Base-by-base conservation (phyloP, 2,797 vertebrate species). In the Bradypus variegatus region DNA sequence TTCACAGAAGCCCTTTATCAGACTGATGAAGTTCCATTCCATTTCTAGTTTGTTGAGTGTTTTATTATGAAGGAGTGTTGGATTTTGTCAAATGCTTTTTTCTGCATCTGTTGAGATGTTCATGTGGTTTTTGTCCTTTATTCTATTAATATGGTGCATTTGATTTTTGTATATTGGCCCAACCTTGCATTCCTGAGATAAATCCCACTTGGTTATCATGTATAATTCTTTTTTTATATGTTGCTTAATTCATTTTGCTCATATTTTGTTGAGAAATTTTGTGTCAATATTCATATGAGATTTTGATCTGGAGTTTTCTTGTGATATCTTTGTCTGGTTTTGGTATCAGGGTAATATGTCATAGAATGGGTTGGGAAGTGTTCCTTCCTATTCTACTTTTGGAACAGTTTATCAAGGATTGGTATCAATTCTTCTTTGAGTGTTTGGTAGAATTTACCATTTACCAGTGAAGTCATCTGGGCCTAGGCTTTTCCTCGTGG, bases 231-330 rank as follows among this genome's bases (percentile, higher is more conserved):
- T 86, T 53, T 45, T 45, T 45, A 45, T 73, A 58, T 62, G 45
- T 85, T 91, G 27, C 81, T 87, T 29, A 75, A 86, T 89, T 91
- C 62, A 77, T 70, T 87, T 92, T 91, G 53, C 64, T 90, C 62
- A 25, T 45, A 82, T 85, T 95, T 92, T 91, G 45, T 86, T 82
- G 70, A 94, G 81, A 31, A 73, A 60, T 23, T 91, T 89, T 93
- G 41, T 80, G 6, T 78, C 76, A 81, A 18, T 80, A 94, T 79
- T 93, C 45, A 62, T 75, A 86, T 84, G 75, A 88, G 62, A 31
- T 69, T 86, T 58, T 89, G 67, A 10, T 89, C 73, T 94, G 2
- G 86, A 89, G 38, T 84, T 93, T 93, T 89, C 82, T 75, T 92
- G 29, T 91, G 76, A 81, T 90, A 5, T 85, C 25, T 91, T 93